Base-by-base conservation (phyloP, 2,797 vertebrate species). In the Kryptolebias ocellatus region DNA sequence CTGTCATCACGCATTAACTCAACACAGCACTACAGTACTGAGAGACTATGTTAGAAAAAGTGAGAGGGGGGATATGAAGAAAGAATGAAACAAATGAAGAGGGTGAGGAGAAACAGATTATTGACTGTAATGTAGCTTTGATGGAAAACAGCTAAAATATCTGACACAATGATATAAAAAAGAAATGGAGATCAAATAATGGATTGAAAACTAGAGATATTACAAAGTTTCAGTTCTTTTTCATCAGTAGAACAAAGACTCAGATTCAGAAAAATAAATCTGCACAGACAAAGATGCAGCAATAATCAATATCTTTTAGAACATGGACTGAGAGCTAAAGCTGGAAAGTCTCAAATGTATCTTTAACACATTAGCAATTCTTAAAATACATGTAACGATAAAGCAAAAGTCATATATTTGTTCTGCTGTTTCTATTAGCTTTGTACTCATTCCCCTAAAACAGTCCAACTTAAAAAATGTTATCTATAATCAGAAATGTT, bases 1-100 rank as follows among this genome's bases (percentile, higher is more conserved):
- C 29, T 64, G 74, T 79, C 75, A 67, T 59, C 67, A 53, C 60
- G 65, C 56, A 64, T 59, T 11, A 24, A 56, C 68, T 73, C 58
- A 44, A 29, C 49, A 47, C 65, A 64, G 53, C 42, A 50, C 58
- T 53, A 70, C 50, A 49, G 59, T 72, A 76, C 77, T 64, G 64
- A 63, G 27, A 76, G 59, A 2, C 45, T 57, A 53, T 45, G 31
- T 62, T 37, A 51, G 17, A 11, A n/a, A n/a, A 45, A 58, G 29
- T 57, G 14, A 28, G 4, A 55, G 10, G 9, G 51, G 59, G 8
- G n/a, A 31, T 34, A 18, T 24, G 39, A 45, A 58, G 53, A 1
- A 18, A 57, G 42, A 67, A 11, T 42, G 15, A 34, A 29, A 18
- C 27, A 16, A 52, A 14, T 45, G n/a, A 39, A 59, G 29, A 58